Evolutionary conservation across 2,113 vertebrate species (phyloP).

Genomic region (Psilopsiagon aurifrons): DNA sequence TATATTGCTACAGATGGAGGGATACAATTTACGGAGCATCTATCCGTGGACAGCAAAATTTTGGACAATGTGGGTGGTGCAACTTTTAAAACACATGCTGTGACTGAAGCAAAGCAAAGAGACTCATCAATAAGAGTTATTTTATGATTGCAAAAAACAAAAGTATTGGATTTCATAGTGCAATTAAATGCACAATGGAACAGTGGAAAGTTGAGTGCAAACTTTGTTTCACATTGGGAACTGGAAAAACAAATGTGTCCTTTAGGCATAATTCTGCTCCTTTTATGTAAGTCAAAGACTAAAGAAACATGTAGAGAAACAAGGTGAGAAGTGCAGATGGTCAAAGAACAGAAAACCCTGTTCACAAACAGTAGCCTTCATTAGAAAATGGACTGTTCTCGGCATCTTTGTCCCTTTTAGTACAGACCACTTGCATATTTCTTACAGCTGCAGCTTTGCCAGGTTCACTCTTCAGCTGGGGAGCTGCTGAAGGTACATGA

Average conservation of each 20-base stretch:
- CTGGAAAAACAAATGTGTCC: not conserved
- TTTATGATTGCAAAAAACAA: constrained; percentile 32
- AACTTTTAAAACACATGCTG: constrained; percentile 47
- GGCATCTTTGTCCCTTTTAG: not conserved
- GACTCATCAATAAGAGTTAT: not conserved
- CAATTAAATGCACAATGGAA: constrained; percentile 13
- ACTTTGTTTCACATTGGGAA: not conserved
- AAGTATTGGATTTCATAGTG: not conserved
- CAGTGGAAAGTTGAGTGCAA: not conserved
- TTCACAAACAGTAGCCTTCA: not conserved
- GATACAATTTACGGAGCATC: constrained; percentile 66
- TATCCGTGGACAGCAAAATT: constrained; percentile 66
- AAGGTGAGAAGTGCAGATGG: not conserved
- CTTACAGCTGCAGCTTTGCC: not conserved
- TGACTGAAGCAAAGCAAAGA: constrained; percentile 28
- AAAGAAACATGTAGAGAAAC: not conserved
- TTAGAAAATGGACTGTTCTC: not conserved
- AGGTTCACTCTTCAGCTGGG: not conserved
- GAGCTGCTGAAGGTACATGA: not conserved
- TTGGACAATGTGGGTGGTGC: constrained; percentile 46
- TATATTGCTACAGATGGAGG: constrained; percentile 51
- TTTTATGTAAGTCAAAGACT: not conserved
- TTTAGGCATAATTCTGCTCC: not conserved
- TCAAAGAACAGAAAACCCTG: not conserved
- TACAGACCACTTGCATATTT: not conserved